A percentile compares a stretch with the other conserved stretches of the same genome.
Conservation (phyloP, 2,797 vertebrate species). For the Psittacula derbiana region DNA sequence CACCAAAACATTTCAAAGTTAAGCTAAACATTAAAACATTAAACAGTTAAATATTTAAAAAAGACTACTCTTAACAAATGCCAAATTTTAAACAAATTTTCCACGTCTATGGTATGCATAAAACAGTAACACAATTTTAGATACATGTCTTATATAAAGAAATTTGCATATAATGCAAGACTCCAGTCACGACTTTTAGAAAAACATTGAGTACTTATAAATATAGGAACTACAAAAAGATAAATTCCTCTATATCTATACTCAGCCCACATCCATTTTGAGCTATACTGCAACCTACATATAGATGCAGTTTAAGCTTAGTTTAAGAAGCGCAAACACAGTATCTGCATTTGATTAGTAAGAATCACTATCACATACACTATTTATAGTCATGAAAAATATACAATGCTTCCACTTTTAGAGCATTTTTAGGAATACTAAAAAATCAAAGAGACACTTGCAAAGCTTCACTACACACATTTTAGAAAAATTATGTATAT, state of each 20-base stretch:
- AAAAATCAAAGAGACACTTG: conserved; percentile 33
- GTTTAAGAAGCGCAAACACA: background rate
- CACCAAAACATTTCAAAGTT: background rate
- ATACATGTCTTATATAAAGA: background rate
- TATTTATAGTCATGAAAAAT: background rate
- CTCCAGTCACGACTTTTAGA: background rate
- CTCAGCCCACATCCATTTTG: background rate
- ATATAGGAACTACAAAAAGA: background rate
- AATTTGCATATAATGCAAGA: background rate
- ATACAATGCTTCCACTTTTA: background rate
- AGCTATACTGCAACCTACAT: background rate
- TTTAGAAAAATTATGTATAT: conserved; percentile 25
- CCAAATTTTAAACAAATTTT: background rate
- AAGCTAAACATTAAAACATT: background rate
- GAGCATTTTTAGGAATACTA: conserved; percentile 3
- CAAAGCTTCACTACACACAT: conserved; percentile 44
- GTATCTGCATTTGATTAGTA: background rate
- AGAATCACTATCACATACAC: background rate
- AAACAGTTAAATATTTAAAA: background rate
- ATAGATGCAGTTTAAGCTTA: background rate
- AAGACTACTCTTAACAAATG: background rate
- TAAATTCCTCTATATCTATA: background rate
- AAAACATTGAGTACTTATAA: background rate
- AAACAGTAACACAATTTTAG: background rate
- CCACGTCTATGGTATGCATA: background rate